Base-by-base conservation (phyloP, 2,888 invertebrate genomes). In the Resseliella maxima region DNA sequence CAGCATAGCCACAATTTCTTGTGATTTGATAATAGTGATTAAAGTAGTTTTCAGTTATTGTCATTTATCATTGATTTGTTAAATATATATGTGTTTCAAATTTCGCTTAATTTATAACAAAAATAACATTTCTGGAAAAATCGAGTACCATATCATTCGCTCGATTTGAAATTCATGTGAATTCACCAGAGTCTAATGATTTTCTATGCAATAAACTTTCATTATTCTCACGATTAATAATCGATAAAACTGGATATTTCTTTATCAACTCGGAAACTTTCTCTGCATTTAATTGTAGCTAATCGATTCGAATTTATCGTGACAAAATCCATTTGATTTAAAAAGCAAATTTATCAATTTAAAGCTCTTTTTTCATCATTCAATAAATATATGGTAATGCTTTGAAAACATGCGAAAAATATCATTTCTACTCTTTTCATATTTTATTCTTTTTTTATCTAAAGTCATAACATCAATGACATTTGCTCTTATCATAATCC, bases 401-500 rank as follows among this genome's bases (percentile, higher is more conserved):
- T 50, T 12, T 50, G 50, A 21, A 50, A 50, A 41, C 41, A 12
- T 50, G 21, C 21, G 50, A 8, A 50, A n/a, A n/a, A n/a, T n/a
- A n/a, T n/a, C n/a, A n/a, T n/a, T n/a, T n/a, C n/a, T n/a, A n/a
- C n/a, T n/a, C 12, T 41, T 41, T 41, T 41, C 41, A 12, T 41
- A 5, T 8, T 41, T 5, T 8, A 41, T 12, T 41, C 41, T 41
- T 41, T 41, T 12, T 12, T 8, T 41, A 50, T 50, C 46, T 50
- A 8, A 50, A 15, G 59, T 24, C 59, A 59, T 59, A 59, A 24
- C 59, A 3, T 2, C n/a, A 59, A 24, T n/a, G 24, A n/a, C 59
- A 59, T 59, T 59, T 59, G 59, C 59, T 59, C 59, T 59, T 59
- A 59, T 59, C 59, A 24, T 59, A 59, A 59, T 59, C 59, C 2